phyloP scores from a whole-genome alignment of 2,888 invertebrate species.

The Cryptus viduatorius region DNA sequence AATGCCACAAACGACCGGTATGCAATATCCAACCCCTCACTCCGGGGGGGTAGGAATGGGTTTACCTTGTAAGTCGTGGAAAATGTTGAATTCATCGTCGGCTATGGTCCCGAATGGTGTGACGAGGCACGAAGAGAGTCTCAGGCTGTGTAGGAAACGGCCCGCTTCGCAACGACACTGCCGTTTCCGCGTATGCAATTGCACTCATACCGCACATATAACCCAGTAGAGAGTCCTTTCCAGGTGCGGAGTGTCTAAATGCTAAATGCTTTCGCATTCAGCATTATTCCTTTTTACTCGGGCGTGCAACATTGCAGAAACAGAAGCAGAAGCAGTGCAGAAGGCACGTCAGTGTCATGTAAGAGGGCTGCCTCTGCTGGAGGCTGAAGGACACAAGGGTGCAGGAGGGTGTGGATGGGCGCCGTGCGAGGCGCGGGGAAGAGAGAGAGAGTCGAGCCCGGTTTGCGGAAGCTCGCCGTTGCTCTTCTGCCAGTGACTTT shows the following conservation, averaged over 20 bases:
- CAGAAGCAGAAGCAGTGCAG: conserved; percentile 54
- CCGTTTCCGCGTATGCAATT: conserved; percentile 55
- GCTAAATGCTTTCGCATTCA: conserved; percentile 79
- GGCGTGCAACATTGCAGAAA: conserved; percentile 55
- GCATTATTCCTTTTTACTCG: conserved; percentile 77
- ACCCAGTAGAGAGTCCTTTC: conserved; percentile 62
- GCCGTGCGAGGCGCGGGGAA: conserved; percentile 32
- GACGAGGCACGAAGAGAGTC: conserved; percentile 39
- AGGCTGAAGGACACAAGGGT: conserved; percentile 57
- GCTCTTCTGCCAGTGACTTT: conserved; percentile 65
- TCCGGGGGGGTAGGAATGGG: too few relatives aligned
- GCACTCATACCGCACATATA: conserved; percentile 47
- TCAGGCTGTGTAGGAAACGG: conserved; percentile 22
- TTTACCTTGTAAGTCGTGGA: conserved; percentile 19
- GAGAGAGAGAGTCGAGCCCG: conserved; percentile 52
- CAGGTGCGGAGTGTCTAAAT: conserved; percentile 74
- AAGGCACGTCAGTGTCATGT: conserved; percentile 65
- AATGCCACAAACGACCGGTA: conserved; percentile 76
- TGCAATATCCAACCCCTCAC: conserved; percentile 59
- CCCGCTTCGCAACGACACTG: conserved; percentile 40
- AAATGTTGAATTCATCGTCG: conserved; percentile 55
- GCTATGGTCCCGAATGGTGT: conserved; percentile 31
- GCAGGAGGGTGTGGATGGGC: conserved; percentile 51
- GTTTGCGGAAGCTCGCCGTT: conserved; percentile 47
- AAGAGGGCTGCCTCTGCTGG: conserved; percentile 57